Evolutionary conservation across 64 coral and sea anemone genomes (phyloP).

Genomic region (Montipora sp.): DNA sequence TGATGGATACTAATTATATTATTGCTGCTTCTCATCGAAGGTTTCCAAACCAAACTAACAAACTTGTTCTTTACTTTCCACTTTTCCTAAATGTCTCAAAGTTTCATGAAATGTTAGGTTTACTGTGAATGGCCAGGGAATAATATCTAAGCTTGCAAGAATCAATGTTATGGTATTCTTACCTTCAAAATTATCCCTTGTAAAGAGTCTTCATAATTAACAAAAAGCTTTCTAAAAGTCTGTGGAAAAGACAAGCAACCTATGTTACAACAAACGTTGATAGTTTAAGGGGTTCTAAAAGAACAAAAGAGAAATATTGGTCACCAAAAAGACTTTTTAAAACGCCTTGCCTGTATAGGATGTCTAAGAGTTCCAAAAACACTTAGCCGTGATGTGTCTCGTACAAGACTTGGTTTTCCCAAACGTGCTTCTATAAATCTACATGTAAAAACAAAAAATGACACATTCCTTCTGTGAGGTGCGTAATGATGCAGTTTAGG

Average conservation of each 20-base stretch:
- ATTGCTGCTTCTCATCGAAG: too few relatives aligned
- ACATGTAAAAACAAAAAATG: not conserved
- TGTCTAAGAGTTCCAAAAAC: conserved; percentile 78
- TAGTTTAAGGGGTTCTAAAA: not conserved
- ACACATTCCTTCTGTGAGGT: not conserved
- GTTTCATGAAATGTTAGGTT: too few relatives aligned
- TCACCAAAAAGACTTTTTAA: not conserved
- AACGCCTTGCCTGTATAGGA: conserved; percentile 73
- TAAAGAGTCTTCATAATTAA: conserved; percentile 85
- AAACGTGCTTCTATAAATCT: conserved; percentile 91
- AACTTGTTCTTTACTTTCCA: too few relatives aligned
- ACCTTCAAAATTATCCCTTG: conserved; percentile 99
- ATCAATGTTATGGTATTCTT: not conserved
- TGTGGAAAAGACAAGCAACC: not conserved
- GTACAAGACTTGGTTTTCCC: conserved; percentile 94
- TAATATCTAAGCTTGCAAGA: not conserved
- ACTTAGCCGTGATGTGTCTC: conserved; percentile 92
- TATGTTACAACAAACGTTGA: not conserved
- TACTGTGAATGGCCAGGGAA: too few relatives aligned
- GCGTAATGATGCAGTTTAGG: too few relatives aligned
- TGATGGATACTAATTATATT: too few relatives aligned
- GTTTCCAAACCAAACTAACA: too few relatives aligned
- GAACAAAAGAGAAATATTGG: not conserved
- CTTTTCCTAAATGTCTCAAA: too few relatives aligned
- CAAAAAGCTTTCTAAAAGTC: conserved; percentile 86